phyloP scores from a whole-genome alignment of 1,140 invertebrate genomes.

The Drosophila sturtevanti region DNA sequence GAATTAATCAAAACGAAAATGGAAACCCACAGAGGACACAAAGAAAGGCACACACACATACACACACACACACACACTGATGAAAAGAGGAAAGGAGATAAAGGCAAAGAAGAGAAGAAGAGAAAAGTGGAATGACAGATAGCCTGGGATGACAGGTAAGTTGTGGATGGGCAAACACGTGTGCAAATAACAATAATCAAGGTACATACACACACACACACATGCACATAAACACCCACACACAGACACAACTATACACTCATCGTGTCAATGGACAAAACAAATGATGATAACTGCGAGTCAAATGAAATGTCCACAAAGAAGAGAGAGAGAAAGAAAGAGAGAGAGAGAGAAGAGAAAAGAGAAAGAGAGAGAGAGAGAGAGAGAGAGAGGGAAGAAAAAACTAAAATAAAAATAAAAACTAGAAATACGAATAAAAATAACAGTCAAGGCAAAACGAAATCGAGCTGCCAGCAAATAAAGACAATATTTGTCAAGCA shows the following conservation, averaged over 20 bases:
- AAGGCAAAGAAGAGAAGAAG: not conserved
- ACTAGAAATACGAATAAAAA: conserved; percentile 47
- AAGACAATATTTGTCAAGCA: conserved; percentile 67
- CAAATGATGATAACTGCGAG: conserved; percentile 74
- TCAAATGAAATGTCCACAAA: conserved; percentile 73
- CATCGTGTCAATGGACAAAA: conserved; percentile 69
- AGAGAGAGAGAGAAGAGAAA: not conserved
- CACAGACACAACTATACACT: conserved; percentile 7
- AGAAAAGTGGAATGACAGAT: conserved; percentile 30
- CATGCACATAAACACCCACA: not conserved
- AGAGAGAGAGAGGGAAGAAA: not conserved
- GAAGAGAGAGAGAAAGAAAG: not conserved
- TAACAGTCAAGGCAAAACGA: conserved; percentile 42
- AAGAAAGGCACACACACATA: too few species aligned
- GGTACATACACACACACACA: conserved; percentile 19
- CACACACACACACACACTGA: too few species aligned
- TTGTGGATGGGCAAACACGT: conserved; percentile 49
- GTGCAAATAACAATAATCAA: conserved; percentile 62
- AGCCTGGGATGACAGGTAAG: conserved; percentile 56
- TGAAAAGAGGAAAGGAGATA: not conserved
- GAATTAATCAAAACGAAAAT: conserved; percentile 62
- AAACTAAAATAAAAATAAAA: conserved; percentile 7
- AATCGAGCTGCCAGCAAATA: conserved; percentile 63
- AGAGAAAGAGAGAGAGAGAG: too few species aligned
- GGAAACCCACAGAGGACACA: conserved; percentile 10